Base-by-base conservation (phyloP, 2,888 invertebrate species). In the Megastigmus dorsalis region DNA sequence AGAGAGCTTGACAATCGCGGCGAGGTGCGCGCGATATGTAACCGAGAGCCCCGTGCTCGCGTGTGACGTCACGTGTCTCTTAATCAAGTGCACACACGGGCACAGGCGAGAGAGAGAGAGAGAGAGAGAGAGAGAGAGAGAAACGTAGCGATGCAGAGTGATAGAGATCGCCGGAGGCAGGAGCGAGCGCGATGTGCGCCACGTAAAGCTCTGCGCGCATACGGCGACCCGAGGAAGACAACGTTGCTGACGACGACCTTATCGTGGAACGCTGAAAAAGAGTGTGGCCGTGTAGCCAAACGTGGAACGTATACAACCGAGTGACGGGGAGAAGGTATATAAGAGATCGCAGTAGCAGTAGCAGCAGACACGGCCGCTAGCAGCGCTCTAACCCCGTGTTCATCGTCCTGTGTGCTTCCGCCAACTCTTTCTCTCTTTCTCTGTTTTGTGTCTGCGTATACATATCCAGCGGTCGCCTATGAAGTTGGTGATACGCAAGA, bases 61-160 rank as follows among this genome's bases (percentile, higher is more conserved):
- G 59, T 36, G 59, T 73, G 73, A 73, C 73, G 73, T 73, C 73
- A 67, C 62, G 33, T 48, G 67, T 18, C 7, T 72, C 65, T 60
- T 6, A 54, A 59, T 66, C 67, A 62, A 67, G 73, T 73, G 48
- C 67, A 67, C 60, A 41, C 20, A 73, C 66, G 30, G 23, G 33
- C 15, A 26, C 60, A 45, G 48, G 57, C 43, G 48, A 41, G 33
- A 15, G 33, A 43, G 33, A 43, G 23, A 20, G 15, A 28, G 48
- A 10, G 20, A 65, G 10, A 52, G 10, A 38, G 45, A 36, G 43
- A 33, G 33, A 57, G 43, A 20, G 26, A 45, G 36, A 13, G 36
- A 9, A 54, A 28, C n/a, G n/a, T n/a, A n/a, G n/a, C n/a, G n/a
- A n/a, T n/a, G 33, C 15, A 15, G 28, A 6, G 13, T 23, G 54